Evolutionary conservation across 2,113 vertebrate genomes (phyloP).

Genomic region (Xenopus borealis): DNA sequence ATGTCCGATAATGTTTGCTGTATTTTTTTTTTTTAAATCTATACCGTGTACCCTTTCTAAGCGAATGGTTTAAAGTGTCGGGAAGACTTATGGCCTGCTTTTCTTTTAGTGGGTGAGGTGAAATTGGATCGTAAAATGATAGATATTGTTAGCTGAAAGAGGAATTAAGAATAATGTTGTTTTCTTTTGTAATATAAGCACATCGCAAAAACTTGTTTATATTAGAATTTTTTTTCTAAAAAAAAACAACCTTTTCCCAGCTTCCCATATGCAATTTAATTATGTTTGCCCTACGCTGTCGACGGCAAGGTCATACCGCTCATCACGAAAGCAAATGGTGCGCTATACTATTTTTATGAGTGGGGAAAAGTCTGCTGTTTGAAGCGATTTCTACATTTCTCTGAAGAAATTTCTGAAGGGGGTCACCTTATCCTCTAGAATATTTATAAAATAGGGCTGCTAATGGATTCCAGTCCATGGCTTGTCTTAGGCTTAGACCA

Average conservation of each 20-base stretch:
- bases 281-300: background rate
- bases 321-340: background rate
- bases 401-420: background rate
- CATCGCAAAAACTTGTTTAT: conserved; percentile 1
- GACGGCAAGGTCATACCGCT: background rate
- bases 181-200: background rate
- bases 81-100: background rate
- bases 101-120: background rate
- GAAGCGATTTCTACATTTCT: background rate
- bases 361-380: background rate
- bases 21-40: background rate
- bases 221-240: background rate
- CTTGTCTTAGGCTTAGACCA: too few species aligned
- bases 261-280: background rate
- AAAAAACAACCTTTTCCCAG: background rate
- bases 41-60: background rate
- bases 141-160: background rate
- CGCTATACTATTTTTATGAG: background rate
- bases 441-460: background rate
- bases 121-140: conserved; percentile 6
- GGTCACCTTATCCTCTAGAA: background rate
- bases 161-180: background rate
- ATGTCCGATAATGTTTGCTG: background rate
- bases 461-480: too few species aligned
- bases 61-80: background rate